These are phyloP conservation scores for Trichoplusia ni DNA, from an alignment of 1,140 invertebrate species.

Conservation along the genomic window DNA sequence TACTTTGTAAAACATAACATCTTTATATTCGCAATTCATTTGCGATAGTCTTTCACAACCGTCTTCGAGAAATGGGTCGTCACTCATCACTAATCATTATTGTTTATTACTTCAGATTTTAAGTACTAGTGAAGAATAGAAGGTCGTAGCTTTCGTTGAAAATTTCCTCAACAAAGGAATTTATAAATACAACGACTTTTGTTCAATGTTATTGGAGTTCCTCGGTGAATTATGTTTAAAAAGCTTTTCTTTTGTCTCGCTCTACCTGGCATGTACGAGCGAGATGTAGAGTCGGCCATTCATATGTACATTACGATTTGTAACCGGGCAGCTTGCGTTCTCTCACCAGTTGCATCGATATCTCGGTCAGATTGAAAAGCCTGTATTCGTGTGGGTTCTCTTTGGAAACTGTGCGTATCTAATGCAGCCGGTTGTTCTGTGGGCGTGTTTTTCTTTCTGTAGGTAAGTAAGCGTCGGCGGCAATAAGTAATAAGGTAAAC, in stretches of 20 bases:
- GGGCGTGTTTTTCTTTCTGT: slow-evolving; percentile 70
- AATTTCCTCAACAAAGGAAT: slow-evolving; percentile 32
- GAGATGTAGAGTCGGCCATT: slow-evolving; percentile 45
- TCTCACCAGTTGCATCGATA: slow-evolving; percentile 50
- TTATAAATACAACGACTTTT: slow-evolving; percentile 27
- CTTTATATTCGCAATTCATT: not conserved
- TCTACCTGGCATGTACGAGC: slow-evolving; percentile 27
- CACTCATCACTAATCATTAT: not conserved
- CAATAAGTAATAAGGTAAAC: slow-evolving; percentile 75
- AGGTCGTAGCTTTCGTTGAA: slow-evolving; percentile 17
- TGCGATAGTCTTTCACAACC: not conserved
- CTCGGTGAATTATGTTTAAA: slow-evolving; percentile 37
- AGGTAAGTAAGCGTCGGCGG: slow-evolving; percentile 53
- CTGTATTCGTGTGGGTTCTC: slow-evolving; percentile 29
- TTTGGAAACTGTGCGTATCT: slow-evolving; percentile 45
- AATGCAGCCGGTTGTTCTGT: slow-evolving; percentile 48
- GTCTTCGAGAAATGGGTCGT: not conserved
- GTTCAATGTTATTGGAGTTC: slow-evolving; percentile 32
- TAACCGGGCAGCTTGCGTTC: slow-evolving; percentile 45
- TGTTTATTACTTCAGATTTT: not conserved
- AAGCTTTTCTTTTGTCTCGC: slow-evolving; percentile 35
- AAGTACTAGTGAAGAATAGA: not conserved
- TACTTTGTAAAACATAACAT: not conserved
- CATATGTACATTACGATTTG: slow-evolving; percentile 48
- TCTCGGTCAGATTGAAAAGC: slow-evolving; percentile 49